phyloP scores from a whole-genome alignment of 2,113 vertebrate genomes.

The Typhlomys cinereus region DNA sequence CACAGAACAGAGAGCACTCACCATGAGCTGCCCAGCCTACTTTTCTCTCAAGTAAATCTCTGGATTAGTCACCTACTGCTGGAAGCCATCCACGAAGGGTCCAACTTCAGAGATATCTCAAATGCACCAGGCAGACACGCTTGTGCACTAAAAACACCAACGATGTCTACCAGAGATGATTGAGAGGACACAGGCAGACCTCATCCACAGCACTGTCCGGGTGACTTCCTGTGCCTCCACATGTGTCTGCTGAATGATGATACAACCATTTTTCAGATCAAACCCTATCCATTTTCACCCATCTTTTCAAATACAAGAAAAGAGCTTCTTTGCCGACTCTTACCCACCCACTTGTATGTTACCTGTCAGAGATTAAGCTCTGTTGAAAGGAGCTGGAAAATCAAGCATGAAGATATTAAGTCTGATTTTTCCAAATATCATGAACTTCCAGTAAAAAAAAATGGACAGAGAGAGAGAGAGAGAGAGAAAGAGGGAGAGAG shows the following conservation, averaged over 20 bases:
- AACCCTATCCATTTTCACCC: background rate
- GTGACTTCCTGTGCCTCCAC: background rate
- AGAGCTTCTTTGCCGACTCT: background rate
- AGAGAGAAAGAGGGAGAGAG: background rate
- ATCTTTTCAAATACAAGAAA: conserved; percentile 16
- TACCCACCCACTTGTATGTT: background rate
- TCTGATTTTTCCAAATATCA: background rate
- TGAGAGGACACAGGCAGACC: background rate
- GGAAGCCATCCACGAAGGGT: conserved; percentile 63
- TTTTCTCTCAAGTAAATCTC: conserved; percentile 53
- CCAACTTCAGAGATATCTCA: conserved; percentile 84
- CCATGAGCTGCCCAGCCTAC: conserved; percentile 81
- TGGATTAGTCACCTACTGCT: conserved; percentile 74
- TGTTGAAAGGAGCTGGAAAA: conserved; percentile 1
- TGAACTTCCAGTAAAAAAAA: background rate
- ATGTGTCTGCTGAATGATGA: background rate
- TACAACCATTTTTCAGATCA: background rate
- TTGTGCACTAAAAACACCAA: too few species aligned
- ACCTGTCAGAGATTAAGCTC: background rate
- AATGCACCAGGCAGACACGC: too few species aligned
- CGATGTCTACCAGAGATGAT: background rate
- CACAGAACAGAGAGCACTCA: conserved; percentile 72
- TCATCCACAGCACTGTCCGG: background rate
- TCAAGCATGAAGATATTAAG: background rate
- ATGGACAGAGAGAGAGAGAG: background rate